Evolutionary conservation across 2,113 vertebrate species (phyloP).

Genomic region (Porphyrio hochstetteri): DNA sequence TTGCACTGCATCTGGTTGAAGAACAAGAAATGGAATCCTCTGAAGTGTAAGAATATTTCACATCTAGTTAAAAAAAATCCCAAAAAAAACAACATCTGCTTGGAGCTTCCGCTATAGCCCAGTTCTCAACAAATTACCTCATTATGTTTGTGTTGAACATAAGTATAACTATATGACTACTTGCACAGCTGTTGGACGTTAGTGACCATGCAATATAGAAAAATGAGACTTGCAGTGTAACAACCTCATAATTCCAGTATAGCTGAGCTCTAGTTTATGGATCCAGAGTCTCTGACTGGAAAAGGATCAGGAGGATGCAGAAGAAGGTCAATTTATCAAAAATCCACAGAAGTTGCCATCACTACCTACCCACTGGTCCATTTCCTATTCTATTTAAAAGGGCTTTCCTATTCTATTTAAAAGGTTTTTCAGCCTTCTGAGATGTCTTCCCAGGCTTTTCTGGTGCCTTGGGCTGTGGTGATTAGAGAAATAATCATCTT

Average conservation of each 20-base stretch:
- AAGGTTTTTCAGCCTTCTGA: neutral
- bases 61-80: neutral
- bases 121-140: neutral
- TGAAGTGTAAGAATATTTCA: conserved; percentile 5
- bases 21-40: neutral
- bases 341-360: neutral
- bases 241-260: fast-evolving
- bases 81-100: neutral
- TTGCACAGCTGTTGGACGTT: neutral
- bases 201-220: fast-evolving
- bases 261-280: neutral
- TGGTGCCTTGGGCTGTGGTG: neutral
- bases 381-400: neutral
- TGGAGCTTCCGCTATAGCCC: neutral
- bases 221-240: neutral
- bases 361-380: neutral
- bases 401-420: neutral
- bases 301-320: neutral
- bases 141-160: neutral
- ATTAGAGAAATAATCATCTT: conserved; percentile 27
- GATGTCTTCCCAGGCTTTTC: neutral
- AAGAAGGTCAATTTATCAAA: neutral
- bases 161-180: neutral
- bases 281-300: neutral
- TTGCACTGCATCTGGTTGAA: neutral